A percentile compares a stretch with the other conserved stretches of the same genome.
These are phyloP conservation scores for Cosmopolites sordidus DNA, from an alignment of 2,888 invertebrate genomes.

Conservation along the genomic window DNA sequence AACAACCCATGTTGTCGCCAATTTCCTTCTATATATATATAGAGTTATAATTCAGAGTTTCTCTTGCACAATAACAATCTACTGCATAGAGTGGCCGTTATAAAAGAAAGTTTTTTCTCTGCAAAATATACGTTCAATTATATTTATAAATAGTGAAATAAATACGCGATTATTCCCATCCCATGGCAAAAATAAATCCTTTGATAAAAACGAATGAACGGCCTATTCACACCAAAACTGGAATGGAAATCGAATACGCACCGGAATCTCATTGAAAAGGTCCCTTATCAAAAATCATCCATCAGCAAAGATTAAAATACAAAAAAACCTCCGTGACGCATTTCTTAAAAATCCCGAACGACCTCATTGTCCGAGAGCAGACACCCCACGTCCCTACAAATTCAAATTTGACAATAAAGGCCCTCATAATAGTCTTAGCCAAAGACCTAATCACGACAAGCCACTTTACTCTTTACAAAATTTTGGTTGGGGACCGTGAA, in stretches of 20 bases:
- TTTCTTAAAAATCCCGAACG: constrained; percentile 21
- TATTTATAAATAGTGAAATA: no score
- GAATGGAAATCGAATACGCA: constrained; percentile 9
- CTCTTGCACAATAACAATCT: no score
- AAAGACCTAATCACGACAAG: constrained; percentile 42
- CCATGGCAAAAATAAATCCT: not conserved
- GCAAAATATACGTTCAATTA: no score
- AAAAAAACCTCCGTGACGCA: constrained; percentile 23
- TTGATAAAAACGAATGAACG: not conserved
- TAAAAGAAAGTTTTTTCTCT: no score
- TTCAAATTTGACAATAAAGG: constrained; percentile 23
- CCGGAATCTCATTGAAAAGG: constrained; percentile 17
- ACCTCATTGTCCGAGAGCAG: constrained; percentile 20
- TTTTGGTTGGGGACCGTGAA: constrained; percentile 21
- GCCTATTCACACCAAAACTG: constrained; percentile 7
- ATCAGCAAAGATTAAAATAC: constrained; percentile 22
- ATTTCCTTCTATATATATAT: no score
- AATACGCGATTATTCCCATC: not conserved
- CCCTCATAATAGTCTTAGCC: constrained; percentile 32
- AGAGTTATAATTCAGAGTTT: no score
- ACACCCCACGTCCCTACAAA: constrained; percentile 23
- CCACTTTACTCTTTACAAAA: constrained; percentile 41
- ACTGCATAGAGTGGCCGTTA: no score
- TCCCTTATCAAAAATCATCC: constrained; percentile 25
- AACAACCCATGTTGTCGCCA: no score